These are phyloP conservation scores for Meta bourneti DNA, from an alignment of 2,888 invertebrate species.

Conservation along the genomic window DNA sequence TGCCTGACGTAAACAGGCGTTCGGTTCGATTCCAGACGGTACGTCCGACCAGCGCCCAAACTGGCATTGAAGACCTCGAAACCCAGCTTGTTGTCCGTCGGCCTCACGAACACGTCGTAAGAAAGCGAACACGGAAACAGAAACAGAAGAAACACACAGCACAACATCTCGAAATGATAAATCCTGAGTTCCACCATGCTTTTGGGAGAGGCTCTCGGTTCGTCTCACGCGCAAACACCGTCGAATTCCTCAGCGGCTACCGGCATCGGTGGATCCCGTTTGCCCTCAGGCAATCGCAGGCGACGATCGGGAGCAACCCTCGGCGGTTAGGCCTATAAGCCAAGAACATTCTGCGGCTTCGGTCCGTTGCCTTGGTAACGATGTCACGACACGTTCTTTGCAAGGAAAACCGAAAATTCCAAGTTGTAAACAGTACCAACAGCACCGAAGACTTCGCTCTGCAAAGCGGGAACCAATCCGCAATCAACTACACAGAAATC, in stretches of 20 bases:
- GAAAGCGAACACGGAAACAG: conserved; percentile 7
- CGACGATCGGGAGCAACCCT: not conserved
- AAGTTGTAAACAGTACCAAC: not conserved
- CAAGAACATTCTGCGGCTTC: conserved; percentile 42
- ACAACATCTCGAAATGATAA: conserved; percentile 1
- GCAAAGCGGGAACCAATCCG: not conserved
- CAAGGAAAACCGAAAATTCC: not conserved
- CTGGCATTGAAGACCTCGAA: conserved; percentile 79
- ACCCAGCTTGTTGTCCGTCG: conserved; percentile 74
- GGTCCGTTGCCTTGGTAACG: conserved; percentile 64
- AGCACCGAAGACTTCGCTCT: not conserved
- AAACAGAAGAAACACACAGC: conserved; percentile 14
- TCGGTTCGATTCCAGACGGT: conserved; percentile 78
- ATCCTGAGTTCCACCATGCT: not conserved
- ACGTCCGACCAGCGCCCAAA: conserved; percentile 82
- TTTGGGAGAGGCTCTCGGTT: not conserved
- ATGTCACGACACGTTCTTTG: conserved; percentile 35
- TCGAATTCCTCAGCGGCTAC: conserved; percentile 40
- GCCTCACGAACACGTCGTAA: conserved; percentile 74
- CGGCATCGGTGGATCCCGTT: conserved; percentile 40
- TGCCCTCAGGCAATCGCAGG: conserved; percentile 45
- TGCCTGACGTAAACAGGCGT: conserved; percentile 91
- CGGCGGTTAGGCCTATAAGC: conserved; percentile 54
- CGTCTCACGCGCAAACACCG: not conserved
- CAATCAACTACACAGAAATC: conserved; percentile 1